Conservation (phyloP, 2,113 vertebrate genomes). For the Pogona vitticeps region DNA sequence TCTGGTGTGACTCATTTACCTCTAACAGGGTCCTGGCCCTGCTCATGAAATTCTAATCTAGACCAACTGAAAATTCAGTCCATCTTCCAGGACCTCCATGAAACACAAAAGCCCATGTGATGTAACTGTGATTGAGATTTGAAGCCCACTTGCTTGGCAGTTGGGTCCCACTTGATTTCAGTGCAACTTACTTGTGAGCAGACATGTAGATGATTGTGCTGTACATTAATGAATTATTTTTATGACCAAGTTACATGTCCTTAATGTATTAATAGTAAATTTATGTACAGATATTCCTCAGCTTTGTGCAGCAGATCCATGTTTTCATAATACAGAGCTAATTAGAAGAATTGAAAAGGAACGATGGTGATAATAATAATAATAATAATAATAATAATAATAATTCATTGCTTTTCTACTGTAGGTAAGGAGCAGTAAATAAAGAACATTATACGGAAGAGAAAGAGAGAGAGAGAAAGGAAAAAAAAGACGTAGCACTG, state of each 20-base stretch:
- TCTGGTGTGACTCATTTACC: too few species aligned
- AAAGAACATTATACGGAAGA: constrained; percentile 67
- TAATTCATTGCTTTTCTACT: constrained; percentile 65
- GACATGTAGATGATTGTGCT: too few species aligned
- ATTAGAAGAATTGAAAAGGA: constrained; percentile 69
- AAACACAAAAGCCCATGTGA: too few species aligned
- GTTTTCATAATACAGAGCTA: constrained; percentile 58
- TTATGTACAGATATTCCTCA: constrained; percentile 59
- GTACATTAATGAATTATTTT: background rate
- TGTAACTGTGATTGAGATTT: too few species aligned
- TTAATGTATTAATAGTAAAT: constrained; percentile 49
- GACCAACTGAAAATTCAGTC: too few species aligned
- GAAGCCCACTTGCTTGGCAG: too few species aligned
- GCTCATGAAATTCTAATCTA: too few species aligned
- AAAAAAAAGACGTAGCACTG: constrained; percentile 62
- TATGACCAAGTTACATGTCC: constrained; percentile 43
- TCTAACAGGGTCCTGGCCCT: background rate
- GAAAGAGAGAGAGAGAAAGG: constrained; percentile 45
- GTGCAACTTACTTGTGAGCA: too few species aligned
- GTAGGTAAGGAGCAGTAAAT: constrained; percentile 71
- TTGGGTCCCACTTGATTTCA: too few species aligned
- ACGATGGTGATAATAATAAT: constrained; percentile 63
- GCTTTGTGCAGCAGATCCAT: constrained; percentile 60
- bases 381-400: constrained; percentile 30
- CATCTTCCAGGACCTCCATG: too few species aligned